Conservation (phyloP, 1,140 invertebrate genomes). For the Frieseomelitta varia region DNA sequence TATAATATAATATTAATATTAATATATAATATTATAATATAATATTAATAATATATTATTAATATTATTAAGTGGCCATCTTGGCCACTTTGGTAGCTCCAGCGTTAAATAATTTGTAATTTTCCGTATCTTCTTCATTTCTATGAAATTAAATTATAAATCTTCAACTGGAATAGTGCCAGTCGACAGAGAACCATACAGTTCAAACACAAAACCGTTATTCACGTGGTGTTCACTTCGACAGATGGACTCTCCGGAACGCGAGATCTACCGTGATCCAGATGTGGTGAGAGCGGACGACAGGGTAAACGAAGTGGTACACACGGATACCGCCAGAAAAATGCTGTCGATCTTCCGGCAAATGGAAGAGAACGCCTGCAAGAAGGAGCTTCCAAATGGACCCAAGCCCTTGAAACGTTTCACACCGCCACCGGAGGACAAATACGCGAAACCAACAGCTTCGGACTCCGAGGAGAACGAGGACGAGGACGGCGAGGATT, state of each 20-base stretch:
- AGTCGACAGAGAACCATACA: not conserved
- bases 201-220: not conserved
- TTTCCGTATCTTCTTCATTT: too few species aligned
- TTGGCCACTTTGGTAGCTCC: too few species aligned
- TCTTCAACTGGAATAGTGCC: not conserved
- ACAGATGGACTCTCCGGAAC: conserved; percentile 87
- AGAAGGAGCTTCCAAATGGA: conserved; percentile 84
- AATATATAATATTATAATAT: too few species aligned
- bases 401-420: conserved; percentile 93
- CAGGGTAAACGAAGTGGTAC: conserved; percentile 79
- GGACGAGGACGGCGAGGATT: conserved; percentile 84
- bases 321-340: conserved; percentile 89
- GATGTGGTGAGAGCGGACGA: conserved; percentile 87
- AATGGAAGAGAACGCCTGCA: conserved; percentile 88
- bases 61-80: too few species aligned
- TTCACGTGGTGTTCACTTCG: not conserved
- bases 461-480: conserved; percentile 83
- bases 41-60: too few species aligned
- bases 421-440: conserved; percentile 92
- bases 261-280: conserved; percentile 90
- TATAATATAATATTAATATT: too few species aligned
- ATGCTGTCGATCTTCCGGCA: conserved; percentile 94
- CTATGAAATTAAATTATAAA: not conserved
- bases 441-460: conserved; percentile 82
- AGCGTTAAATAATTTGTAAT: too few species aligned